Evolutionary conservation across 2,888 invertebrate species (phyloP).

Genomic region (Phytoseiulus persimilis): DNA sequence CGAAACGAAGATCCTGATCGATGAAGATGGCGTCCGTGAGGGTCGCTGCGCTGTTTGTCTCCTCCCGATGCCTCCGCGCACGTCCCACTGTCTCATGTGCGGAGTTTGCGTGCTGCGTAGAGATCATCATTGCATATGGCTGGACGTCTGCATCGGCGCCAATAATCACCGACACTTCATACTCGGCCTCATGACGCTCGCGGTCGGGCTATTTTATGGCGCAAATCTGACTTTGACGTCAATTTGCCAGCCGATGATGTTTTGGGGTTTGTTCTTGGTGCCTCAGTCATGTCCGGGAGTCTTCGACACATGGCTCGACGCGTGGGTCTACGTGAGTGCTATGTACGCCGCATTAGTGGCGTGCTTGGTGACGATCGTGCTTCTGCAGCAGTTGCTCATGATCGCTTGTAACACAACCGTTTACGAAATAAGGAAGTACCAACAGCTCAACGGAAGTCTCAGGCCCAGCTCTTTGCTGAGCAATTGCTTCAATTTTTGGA

Average conservation of each 20-base stretch:
- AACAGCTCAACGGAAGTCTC: constrained; percentile 20
- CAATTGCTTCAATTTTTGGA: constrained; percentile 34
- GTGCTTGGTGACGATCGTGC: constrained; percentile 11
- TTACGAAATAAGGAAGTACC: constrained; percentile 26
- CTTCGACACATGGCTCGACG: constrained; percentile 58
- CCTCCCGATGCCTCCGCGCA: constrained; percentile 29
- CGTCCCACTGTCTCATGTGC: constrained; percentile 43
- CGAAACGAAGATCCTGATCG: constrained; percentile 16
- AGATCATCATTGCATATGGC: constrained; percentile 44
- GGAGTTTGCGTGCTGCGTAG: constrained; percentile 42
- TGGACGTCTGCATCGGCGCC: constrained; percentile 49
- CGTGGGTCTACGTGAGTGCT: constrained; percentile 26
- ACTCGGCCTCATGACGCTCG: constrained; percentile 48
- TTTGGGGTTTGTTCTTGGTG: constrained; percentile 62
- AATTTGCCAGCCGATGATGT: constrained; percentile 70
- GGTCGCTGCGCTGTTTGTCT: constrained; percentile 30
- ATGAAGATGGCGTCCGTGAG: constrained; percentile 15
- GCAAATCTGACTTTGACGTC: constrained; percentile 73
- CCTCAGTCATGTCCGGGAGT: constrained; percentile 77
- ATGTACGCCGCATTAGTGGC: not conserved
- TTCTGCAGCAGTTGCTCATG: constrained; percentile 12
- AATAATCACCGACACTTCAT: constrained; percentile 50
- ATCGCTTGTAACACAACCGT: constrained; percentile 35
- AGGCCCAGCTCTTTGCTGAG: not conserved
- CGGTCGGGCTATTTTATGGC: constrained; percentile 56